Base-by-base conservation (phyloP, 2,113 vertebrate species). In the Piliocolobus tephrosceles region DNA sequence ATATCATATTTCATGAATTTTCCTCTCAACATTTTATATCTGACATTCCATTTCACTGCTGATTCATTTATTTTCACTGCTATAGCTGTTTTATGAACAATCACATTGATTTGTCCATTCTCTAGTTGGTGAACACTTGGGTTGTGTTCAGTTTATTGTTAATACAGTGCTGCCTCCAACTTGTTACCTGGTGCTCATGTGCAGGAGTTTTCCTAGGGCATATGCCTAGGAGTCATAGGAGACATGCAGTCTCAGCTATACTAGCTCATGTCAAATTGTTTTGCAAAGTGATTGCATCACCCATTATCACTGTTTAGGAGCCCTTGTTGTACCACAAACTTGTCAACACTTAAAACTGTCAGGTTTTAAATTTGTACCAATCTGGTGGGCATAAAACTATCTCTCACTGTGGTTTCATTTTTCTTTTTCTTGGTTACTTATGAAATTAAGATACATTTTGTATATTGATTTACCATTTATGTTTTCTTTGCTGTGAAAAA, bases 351-450 rank as follows among this genome's bases (percentile, higher is more conserved):
- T 83, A 80, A 40, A 66, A 50, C 40, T 8, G 25, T 72, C 64
- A 66, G 17, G 57, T 9, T 79, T 91, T 57, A 84, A 50, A 66
- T 95, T 40, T 57, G 57, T 80, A 79, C 32, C 47, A 82, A 8
- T 72, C 7, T 94, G n/a, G 16, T 86, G 18, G 13, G 9, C 72
- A 8, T 72, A 13, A 45, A 82, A 84, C 32, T 72, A 38, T 40
- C 52, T 91, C 81, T 91, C 8, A 4, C 64, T 73, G 8, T 88
- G 20, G 73, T 45, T 73, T 94, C 50, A 75, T 68, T 73, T 88
- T 96, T 58, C 66, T 88, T 96, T 94, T 91, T 58, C 52, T 75
- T 94, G 45, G 66, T 25, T 84, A 30, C 32, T 79, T 64, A 66
- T n/a, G 10, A 93, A 88, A 88, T 55, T 61, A 93, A 91, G 23